These are phyloP conservation scores for Gisinianus flammeolus DNA, from an alignment of 2,888 invertebrate genomes.

Conservation along the genomic window DNA sequence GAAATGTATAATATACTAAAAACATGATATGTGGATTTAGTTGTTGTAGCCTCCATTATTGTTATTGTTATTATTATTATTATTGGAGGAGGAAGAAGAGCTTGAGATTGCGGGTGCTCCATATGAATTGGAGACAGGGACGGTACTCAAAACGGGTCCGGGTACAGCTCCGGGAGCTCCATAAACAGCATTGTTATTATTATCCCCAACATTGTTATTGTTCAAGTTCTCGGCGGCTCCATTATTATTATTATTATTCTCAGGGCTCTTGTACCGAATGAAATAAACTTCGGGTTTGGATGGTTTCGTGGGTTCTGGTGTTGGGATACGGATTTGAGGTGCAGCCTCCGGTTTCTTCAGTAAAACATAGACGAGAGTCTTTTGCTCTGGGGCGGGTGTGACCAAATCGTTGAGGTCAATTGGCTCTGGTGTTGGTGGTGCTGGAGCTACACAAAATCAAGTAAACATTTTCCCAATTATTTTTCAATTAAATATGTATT, in stretches of 20 bases:
- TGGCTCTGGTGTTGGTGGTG: constrained; percentile 74
- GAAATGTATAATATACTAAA: background rate
- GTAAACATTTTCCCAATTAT: too few species aligned
- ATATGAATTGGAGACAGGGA: background rate
- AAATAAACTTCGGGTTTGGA: constrained; percentile 90
- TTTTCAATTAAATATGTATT: too few species aligned
- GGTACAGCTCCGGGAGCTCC: background rate
- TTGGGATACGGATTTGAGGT: constrained; percentile 78
- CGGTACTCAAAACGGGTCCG: background rate
- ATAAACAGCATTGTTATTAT: constrained; percentile 7
- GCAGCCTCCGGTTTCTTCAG: constrained; percentile 81
- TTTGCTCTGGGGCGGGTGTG: constrained; percentile 75
- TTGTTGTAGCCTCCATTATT: constrained; percentile 28
- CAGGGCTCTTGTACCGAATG: constrained; percentile 73
- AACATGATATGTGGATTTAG: background rate
- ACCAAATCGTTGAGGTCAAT: constrained; percentile 74
- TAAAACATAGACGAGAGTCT: constrained; percentile 85
- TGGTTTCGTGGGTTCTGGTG: constrained; percentile 78
- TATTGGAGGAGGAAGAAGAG: too few species aligned
- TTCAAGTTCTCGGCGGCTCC: background rate
- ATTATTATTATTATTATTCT: background rate
- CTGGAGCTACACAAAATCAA: too few species aligned
- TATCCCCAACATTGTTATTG: constrained; percentile 13
- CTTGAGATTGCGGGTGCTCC: background rate
- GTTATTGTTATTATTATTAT: too few species aligned